Base-by-base conservation (phyloP, 2,113 vertebrate species). In the Oncorhynchus mykiss region DNA sequence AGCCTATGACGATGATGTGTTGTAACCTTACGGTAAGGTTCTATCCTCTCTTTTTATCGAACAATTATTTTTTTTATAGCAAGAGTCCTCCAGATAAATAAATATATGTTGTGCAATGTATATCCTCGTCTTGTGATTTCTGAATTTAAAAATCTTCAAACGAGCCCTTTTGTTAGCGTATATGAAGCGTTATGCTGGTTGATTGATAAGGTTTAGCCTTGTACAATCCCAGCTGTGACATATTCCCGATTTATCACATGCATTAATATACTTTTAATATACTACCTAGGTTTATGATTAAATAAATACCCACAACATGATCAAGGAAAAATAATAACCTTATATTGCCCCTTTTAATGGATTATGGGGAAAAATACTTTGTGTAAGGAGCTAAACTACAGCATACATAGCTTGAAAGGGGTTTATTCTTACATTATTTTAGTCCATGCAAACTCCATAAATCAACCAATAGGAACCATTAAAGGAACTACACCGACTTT, bases 1-100 rank as follows among this genome's bases (percentile, higher is more conserved):
- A 39, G 67, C 67, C 14, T 68, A n/a, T 68, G 67, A 68, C 67
- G 29, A 68, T 45, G 67, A 22, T 68, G 31, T 68, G 31, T n/a
- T 62, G 54, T 62, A 62, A 62, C n/a, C 54, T 14, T 54, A 74
- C 73, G 73, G 73, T 74, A 74, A 74, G 73, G 9, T 74, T 51
- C 20, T 12, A 20, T 22, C 4, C 54, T 25, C 27, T 67, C 14
- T 34, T 59, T 73, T 64, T 48, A 74, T 67, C 62, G 16, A 48
- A 29, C 73, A 54, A 66, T 74, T 39, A 54, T 45, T 8, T 74
- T 8, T 74, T 34, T 7, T 74, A 29, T 74, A 49, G 59, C 39
- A 31, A 74, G 64, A 65, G 22, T 39, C 39, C 14, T 20, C 16
- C 54, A 51, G 24, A 51, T 29, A 49, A 71, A 71, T 25, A 73